Base-by-base conservation (phyloP, 2,113 vertebrate species). In the Notarius lentiginosus region DNA sequence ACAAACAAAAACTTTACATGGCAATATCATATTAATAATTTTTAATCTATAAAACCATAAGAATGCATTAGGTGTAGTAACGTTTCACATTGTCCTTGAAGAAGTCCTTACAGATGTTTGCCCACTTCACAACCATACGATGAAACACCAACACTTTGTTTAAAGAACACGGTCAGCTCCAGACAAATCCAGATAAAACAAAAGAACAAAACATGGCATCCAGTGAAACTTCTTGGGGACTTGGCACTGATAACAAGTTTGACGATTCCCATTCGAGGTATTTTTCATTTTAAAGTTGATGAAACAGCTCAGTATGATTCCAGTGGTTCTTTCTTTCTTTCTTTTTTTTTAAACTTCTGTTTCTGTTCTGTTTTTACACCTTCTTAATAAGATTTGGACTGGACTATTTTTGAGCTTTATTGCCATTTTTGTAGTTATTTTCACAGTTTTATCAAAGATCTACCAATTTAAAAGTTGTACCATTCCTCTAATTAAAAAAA, bases 101-200 rank as follows among this genome's bases (percentile, higher is more conserved):
- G 22, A 76, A 20, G 53, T 34, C 76, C n/a, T 27, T 55, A 55
- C 6, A 27, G 24, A 55, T 77, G 76, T 56, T 56, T 30, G 5
- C n/a, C 14, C 53, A 79, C 20, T 0, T 1, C n/a, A 68, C n/a
- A 68, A 68, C 63, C 60, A 8, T 66, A 27, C 65, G 15, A 27
- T 68, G 27, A 30, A 68, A 68, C 65, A 41, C 70, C 18, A 73
- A 49, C 75, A 77, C 51, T 27, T 27, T 77, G 51, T 55, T 17
- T 55, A 77, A 27, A 12, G 41, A 41, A 55, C 55, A 55, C 24
- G 14, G 72, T 75, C 47, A 51, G 72, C 10, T 76, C n/a, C 49
- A 10, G 22, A 76, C 73, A n/a, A 53, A 76, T 76, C 73, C 47
- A 76, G 49, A 55, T 51, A 77, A 55, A 72, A 73, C 30, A 70